Percentiles rank a stretch among this genome's conserved stretches.
Evolutionary conservation across 2,888 invertebrate species (phyloP).

Genomic region (Andrena dorsata): DNA sequence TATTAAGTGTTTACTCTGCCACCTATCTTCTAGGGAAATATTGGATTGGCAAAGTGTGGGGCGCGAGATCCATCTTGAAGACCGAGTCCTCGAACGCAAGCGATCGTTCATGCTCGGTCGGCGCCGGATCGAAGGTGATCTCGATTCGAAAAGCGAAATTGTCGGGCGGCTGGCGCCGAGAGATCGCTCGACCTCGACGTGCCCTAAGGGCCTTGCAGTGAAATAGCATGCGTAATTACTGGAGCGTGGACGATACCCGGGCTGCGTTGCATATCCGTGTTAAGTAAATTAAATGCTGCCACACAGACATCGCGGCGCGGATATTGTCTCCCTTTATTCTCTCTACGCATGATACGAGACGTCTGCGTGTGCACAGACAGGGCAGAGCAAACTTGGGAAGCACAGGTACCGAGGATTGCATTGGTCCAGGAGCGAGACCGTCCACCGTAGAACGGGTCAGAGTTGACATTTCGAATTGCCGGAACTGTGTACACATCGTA

Average conservation of each 20-base stretch:
- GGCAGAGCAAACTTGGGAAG: background rate
- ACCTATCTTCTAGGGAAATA: background rate
- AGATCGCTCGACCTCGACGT: slow-evolving; percentile 66
- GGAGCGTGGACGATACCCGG: slow-evolving; percentile 56
- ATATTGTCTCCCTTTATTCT: slow-evolving; percentile 50
- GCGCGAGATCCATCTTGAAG: background rate
- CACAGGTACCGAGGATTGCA: background rate
- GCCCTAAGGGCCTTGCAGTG: slow-evolving; percentile 63
- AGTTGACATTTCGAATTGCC: slow-evolving; percentile 32
- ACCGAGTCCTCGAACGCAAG: slow-evolving; percentile 1
- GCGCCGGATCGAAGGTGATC: slow-evolving; percentile 45
- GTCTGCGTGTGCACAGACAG: background rate
- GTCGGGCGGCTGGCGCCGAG: slow-evolving; percentile 55
- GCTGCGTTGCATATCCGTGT: slow-evolving; percentile 43
- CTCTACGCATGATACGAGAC: slow-evolving; percentile 29
- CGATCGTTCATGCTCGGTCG: slow-evolving; percentile 55
- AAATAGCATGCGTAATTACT: slow-evolving; percentile 68
- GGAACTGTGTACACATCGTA: background rate
- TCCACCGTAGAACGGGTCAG: background rate
- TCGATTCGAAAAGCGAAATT: slow-evolving; percentile 65
- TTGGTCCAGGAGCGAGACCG: background rate
- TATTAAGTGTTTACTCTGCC: background rate
- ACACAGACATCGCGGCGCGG: slow-evolving; percentile 32
- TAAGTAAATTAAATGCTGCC: slow-evolving; percentile 63
- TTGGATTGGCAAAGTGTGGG: background rate